Percentiles rank a stretch among this genome's conserved stretches.
Conservation (phyloP, 2,888 invertebrate genomes). For the Macrosiphum euphorbiae region DNA sequence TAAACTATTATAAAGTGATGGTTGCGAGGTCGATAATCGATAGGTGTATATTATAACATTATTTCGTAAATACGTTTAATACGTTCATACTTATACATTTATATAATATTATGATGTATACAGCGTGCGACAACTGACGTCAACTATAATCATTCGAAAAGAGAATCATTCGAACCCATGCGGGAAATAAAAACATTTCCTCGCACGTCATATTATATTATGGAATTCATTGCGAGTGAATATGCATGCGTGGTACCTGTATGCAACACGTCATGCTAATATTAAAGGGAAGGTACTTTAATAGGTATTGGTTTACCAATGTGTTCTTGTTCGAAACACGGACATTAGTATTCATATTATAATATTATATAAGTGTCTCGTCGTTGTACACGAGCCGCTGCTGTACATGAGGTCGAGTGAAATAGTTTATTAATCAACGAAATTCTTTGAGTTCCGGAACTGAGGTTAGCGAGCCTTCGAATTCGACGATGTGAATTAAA, state of each 20-base stretch:
- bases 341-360: neutral
- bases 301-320: neutral
- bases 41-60: neutral
- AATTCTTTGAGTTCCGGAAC: slow-evolving; percentile 30
- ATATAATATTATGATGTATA: neutral
- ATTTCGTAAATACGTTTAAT: too few species aligned
- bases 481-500: neutral
- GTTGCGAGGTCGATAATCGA: neutral
- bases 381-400: neutral
- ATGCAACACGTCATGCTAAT: neutral
- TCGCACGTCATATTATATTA: neutral
- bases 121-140: neutral
- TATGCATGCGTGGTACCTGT: neutral
- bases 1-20: neutral
- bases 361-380: neutral
- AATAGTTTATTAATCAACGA: slow-evolving; percentile 1
- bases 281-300: neutral
- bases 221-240: neutral
- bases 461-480: neutral
- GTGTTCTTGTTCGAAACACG: neutral
- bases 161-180: neutral
- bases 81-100: neutral
- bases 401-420: neutral
- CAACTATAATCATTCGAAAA: neutral
- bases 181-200: neutral